Evolutionary conservation across 2,888 invertebrate genomes (phyloP).

Genomic region (Thelaira solivaga): DNA sequence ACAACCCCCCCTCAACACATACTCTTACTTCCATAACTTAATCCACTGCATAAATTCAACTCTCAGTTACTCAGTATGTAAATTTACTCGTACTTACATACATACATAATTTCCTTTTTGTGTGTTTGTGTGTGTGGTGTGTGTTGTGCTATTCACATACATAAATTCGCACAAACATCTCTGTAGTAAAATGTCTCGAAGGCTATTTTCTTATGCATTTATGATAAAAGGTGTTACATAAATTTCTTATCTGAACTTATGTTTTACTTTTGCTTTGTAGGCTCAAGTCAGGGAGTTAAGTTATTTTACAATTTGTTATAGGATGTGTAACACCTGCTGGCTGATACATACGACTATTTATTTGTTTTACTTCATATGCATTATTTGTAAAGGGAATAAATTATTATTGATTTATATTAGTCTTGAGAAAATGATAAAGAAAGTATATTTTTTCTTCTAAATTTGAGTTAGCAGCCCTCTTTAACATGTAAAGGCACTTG

Average conservation of each 20-base stretch:
- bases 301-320: conserved; percentile 26
- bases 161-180: conserved; percentile 36
- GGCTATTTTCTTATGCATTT: conserved; percentile 59
- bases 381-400: neutral
- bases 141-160: no score
- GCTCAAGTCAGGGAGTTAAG: conserved; percentile 3
- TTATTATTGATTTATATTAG: conserved; percentile 13
- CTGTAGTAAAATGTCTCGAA: conserved; percentile 47
- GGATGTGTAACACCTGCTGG: neutral
- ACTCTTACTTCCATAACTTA: no score
- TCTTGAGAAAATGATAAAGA: neutral
- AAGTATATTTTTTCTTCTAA: neutral
- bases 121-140: no score
- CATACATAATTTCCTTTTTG: no score
- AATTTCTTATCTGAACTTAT: conserved; percentile 36
- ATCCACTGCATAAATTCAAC: neutral
- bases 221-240: conserved; percentile 59
- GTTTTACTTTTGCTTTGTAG: conserved; percentile 24
- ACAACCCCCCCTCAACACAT: neutral
- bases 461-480: no score
- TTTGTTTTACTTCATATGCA: neutral
- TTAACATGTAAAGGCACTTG: no score
- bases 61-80: neutral
- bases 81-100: no score
- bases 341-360: neutral